Evolutionary conservation across 2,113 vertebrate species (phyloP), one percentile per base, ranked within the genome.

Genomic region (Laterallus jamaicensis): DNA sequence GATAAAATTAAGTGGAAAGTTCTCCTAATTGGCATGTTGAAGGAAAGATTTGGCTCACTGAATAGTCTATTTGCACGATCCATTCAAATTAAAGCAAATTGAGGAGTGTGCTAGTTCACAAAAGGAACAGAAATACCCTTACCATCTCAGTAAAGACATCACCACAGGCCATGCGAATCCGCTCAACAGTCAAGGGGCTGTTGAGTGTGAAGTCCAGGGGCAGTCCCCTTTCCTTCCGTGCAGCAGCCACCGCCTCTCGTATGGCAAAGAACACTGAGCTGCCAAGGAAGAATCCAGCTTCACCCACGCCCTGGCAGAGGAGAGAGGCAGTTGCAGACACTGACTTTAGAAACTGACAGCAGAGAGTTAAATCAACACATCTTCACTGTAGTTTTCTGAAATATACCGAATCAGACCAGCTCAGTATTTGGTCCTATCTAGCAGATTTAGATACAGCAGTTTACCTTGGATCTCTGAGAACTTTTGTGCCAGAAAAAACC

Each of bases 231-330:
- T 99, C 98, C 1, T 92, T 97, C 40, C 95, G 92, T 4, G 98
- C 98, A 2, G 98, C 95, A 2, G 97, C 92, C 68, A 98, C 96
- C 0, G 99, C 98, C 24, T 99, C 98, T 78, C 95, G 90, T 64
- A 99, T 98, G 82, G 99, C 98, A 47, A 98, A 98, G 97, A 99
- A 99, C 50, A 98, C 98, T 1, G 98, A 98, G 15, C 98, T 98
- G 28, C 98, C 98, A 71, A 99, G 95, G 95, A 98, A 99, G 67
- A 99, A 63, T 3, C 93, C 64, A 0, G 98, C 98, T 67, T 99
- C 98, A 1, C 99, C 98, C 3, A 99, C 95, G 9, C 98, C 98
- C 99, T 99, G 74, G 5, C 83, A 70, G 54, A 52, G 64, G 75
- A 70, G 14, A 70, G 32, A 83, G 54, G 37, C 67, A 93, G 50